A percentile compares a stretch with the other conserved stretches of the same genome.
phyloP scores from a whole-genome alignment of 2,797 vertebrate genomes.

The Notoglanidium macrostoma region DNA sequence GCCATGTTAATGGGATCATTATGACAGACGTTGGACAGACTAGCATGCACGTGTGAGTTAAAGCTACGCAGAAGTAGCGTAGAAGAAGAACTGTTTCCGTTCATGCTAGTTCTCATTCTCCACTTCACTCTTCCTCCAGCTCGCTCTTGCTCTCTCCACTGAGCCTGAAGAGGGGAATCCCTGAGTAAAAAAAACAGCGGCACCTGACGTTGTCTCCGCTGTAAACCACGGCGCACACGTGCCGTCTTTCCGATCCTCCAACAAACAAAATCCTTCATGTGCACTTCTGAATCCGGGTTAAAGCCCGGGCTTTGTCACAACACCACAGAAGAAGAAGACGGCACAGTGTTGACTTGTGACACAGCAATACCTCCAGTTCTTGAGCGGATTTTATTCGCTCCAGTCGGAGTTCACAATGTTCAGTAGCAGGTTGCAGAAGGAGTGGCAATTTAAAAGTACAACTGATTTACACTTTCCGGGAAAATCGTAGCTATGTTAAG shows the following conservation, averaged over 20 bases:
- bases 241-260: not conserved
- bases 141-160: not conserved
- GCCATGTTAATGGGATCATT: not conserved
- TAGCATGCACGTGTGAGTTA: not conserved
- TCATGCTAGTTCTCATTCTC: not conserved
- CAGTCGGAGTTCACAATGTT: not conserved
- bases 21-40: not conserved
- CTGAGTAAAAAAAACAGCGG: not conserved
- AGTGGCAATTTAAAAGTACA: not conserved
- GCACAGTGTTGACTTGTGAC: conserved; percentile 10
- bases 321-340: conserved; percentile 4
- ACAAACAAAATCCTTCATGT: not conserved
- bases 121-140: not conserved
- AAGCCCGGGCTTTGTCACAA: not conserved
- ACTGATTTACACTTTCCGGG: not conserved
- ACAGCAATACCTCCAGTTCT: not conserved
- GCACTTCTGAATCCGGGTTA: not conserved
- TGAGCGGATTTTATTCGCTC: not conserved
- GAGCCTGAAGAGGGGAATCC: conserved; percentile 11
- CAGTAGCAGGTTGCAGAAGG: not conserved
- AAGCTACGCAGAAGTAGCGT: not conserved
- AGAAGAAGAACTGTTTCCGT: not conserved
- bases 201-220: not conserved
- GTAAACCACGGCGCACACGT: not conserved
- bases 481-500: not conserved